phyloP scores from a whole-genome alignment of 30 jellyfish, hydroid and myxozoan species.

The Turritopsis rubra region DNA sequence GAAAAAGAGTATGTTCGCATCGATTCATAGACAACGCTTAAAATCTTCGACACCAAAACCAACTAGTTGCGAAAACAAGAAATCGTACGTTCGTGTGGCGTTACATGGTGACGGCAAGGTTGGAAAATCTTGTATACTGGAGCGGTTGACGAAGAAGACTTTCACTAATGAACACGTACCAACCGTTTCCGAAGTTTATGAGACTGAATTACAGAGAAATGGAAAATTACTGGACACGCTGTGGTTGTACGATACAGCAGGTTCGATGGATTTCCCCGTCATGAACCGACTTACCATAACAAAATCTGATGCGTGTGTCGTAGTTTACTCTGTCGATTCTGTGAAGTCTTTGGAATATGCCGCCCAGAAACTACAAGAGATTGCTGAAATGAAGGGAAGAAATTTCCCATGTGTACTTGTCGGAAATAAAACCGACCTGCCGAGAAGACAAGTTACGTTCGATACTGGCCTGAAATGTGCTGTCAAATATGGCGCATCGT shows the following conservation, averaged over 20 bases:
- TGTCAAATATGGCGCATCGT: slow-evolving; percentile 19
- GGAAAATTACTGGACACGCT: neutral
- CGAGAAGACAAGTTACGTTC: slow-evolving; percentile 17
- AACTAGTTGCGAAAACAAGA: neutral
- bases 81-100: slow-evolving; percentile 18
- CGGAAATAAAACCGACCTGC: slow-evolving; percentile 31
- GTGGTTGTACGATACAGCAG: slow-evolving; percentile 31
- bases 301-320: slow-evolving; percentile 34
- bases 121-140: slow-evolving; percentile 31
- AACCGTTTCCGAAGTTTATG: slow-evolving; percentile 20
- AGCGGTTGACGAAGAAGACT: slow-evolving; percentile 2
- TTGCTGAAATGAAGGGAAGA: slow-evolving; percentile 17
- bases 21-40: neutral
- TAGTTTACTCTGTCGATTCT: slow-evolving; percentile 24
- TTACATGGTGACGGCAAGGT: slow-evolving; percentile 25
- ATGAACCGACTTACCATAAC: slow-evolving; percentile 35
- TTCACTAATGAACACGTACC: slow-evolving; percentile 11
- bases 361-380: neutral
- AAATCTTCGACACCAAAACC: neutral
- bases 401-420: slow-evolving; percentile 35
- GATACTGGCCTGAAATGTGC: slow-evolving; percentile 30
- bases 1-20: neutral
- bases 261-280: slow-evolving; percentile 25
- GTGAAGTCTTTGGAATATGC: slow-evolving; percentile 22
- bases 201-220: neutral